Evolutionary conservation across 1,140 invertebrate genomes (phyloP).

Genomic region (Pararge aegeria): DNA sequence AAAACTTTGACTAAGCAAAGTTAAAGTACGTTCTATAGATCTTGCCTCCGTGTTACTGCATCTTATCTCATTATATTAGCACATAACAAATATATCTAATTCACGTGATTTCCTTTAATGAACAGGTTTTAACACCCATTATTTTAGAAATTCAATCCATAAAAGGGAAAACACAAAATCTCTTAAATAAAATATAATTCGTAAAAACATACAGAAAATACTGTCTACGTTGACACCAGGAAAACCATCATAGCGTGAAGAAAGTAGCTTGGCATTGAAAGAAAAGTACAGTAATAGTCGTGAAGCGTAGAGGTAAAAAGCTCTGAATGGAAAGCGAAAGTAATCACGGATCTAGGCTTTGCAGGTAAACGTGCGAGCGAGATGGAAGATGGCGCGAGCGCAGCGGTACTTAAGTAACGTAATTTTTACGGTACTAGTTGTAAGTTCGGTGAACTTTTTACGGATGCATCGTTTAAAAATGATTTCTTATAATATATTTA

Average conservation of each 20-base stretch:
- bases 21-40: too few relatives aligned
- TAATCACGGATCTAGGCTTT: constrained; percentile 54
- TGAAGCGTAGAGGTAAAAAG: constrained; percentile 46
- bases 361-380: constrained; percentile 34
- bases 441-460: constrained; percentile 30
- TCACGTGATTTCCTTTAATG: too few relatives aligned
- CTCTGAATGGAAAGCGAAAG: constrained; percentile 67
- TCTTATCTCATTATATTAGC: too few relatives aligned
- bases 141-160: too few relatives aligned
- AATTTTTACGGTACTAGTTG: constrained; percentile 52
- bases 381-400: constrained; percentile 27
- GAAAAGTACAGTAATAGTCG: constrained; percentile 27
- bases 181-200: neutral
- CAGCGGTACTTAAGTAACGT: constrained; percentile 21
- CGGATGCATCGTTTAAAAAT: neutral
- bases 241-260: constrained; percentile 19
- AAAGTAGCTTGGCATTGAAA: constrained; percentile 21
- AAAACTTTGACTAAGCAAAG: too few relatives aligned
- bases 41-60: too few relatives aligned
- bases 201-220: constrained; percentile 6
- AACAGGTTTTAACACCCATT: too few relatives aligned
- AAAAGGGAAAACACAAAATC: too few relatives aligned
- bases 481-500: neutral
- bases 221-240: neutral
- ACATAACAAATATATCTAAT: too few relatives aligned